Conservation (phyloP, 2,888 invertebrate species). For the Eubasilissa splendida region DNA sequence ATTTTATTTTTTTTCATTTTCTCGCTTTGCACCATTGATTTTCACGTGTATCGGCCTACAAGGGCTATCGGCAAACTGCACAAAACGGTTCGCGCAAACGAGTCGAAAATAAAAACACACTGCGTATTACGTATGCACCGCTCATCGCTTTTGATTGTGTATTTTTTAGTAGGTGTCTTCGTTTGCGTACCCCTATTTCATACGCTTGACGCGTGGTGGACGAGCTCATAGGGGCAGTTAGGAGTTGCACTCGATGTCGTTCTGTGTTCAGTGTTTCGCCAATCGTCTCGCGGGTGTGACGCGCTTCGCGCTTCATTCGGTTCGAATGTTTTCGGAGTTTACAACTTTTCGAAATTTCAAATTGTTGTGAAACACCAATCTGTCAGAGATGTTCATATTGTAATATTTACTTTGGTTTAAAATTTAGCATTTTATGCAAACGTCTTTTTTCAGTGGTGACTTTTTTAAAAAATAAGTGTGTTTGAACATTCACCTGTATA, state of each 20-base stretch:
- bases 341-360: background rate
- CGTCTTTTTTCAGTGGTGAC: background rate
- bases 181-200: background rate
- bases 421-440: background rate
- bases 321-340: background rate
- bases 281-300: background rate
- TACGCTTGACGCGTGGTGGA: background rate
- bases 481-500: background rate
- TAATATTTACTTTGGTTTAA: background rate
- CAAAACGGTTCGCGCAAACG: background rate
- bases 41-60: conserved; percentile 1
- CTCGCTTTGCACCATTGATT: conserved; percentile 27
- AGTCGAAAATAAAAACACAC: background rate
- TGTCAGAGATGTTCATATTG: no score
- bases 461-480: background rate
- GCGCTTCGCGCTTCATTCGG: background rate
- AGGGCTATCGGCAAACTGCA: background rate
- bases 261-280: conserved; percentile 21
- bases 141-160: no score
- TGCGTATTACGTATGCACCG: background rate
- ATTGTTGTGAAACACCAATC: no score
- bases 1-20: conserved; percentile 20
- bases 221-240: conserved; percentile 23
- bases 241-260: conserved; percentile 7
- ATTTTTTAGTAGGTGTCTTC: background rate